phyloP scores from a whole-genome alignment of 2,797 vertebrate genomes.

The Muraenolepis orangiensis region DNA sequence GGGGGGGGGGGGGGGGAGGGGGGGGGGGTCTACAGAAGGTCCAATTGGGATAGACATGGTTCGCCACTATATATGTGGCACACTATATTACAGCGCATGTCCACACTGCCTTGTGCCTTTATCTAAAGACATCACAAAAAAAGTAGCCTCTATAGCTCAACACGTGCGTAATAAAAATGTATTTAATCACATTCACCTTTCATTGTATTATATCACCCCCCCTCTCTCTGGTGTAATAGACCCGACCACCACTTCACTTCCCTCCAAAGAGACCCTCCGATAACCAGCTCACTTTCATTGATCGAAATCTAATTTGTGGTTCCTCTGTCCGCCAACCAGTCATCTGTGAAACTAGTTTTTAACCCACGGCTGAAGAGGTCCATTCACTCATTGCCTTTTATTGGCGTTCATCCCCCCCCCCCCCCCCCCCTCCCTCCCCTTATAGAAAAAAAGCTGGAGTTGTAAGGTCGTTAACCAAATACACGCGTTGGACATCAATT shows the following conservation, averaged over 20 bases:
- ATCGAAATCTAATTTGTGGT: constrained; percentile 72
- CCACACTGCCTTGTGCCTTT: background rate
- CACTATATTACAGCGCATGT: no score
- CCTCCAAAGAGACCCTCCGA: constrained; percentile 29
- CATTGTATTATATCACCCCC: no score
- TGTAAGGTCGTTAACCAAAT: no score
- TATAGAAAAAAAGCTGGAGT: constrained; percentile 70
- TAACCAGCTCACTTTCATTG: constrained; percentile 65
- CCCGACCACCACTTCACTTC: no score
- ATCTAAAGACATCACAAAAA: no score
- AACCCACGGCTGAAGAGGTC: constrained; percentile 60
- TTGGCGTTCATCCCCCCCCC: constrained; percentile 67
- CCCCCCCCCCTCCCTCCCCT: no score
- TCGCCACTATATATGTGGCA: no score
- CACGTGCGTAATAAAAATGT: background rate
- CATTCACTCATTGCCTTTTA: constrained; percentile 52
- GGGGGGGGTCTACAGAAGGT: no score
- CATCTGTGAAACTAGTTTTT: constrained; percentile 78
- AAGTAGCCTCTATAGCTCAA: background rate
- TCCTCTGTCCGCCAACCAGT: constrained; percentile 70
- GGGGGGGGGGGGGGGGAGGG: no score
- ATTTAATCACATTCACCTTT: background rate
- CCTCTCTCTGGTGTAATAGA: no score
- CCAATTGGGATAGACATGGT: no score
- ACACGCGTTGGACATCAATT: no score